A percentile compares a stretch with the other conserved stretches of the same genome.
Conservation (phyloP, 2,113 vertebrate genomes). For the Uropsilus gracilis region DNA sequence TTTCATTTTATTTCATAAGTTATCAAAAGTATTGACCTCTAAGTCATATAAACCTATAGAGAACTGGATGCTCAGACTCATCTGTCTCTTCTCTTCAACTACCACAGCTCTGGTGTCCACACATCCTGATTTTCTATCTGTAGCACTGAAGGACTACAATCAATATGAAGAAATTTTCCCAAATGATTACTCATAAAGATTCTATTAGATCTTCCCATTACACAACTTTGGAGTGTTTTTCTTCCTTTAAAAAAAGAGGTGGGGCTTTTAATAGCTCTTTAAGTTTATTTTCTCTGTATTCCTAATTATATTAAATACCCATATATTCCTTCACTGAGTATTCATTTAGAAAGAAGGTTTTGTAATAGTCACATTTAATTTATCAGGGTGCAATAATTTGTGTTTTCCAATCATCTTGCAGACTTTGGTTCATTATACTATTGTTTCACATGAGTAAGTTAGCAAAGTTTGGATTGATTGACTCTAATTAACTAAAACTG, state of each 20-base stretch:
- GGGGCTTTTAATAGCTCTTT: conserved; percentile 79
- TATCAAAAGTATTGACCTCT: not conserved
- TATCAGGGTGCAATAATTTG: conserved; percentile 97
- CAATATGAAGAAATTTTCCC: not conserved
- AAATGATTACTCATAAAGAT: conserved; percentile 3
- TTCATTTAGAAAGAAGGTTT: conserved; percentile 88
- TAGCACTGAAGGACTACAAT: not conserved
- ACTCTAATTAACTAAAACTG: conserved; percentile 99
- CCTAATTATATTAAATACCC: conserved; percentile 89
- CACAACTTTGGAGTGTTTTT: conserved; percentile 44
- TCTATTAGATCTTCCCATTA: not conserved
- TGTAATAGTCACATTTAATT: conserved; percentile 92
- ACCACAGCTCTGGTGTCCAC: not conserved
- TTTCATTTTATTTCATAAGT: not conserved
- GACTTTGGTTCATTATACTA: conserved; percentile 99
- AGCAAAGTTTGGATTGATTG: conserved; percentile 99
- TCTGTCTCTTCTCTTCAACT: not conserved
- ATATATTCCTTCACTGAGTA: conserved; percentile 84
- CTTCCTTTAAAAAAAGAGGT: conserved; percentile 72
- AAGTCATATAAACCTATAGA: not conserved
- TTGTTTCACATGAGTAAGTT: conserved; percentile 99
- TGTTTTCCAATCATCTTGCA: conserved; percentile 99
- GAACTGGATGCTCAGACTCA: accelerated
- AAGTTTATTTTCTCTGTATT: conserved; percentile 82
- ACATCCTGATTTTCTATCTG: not conserved